These are phyloP conservation scores for Dicrurus megarhynchus DNA, from an alignment of 2,113 vertebrate species.

Conservation along the genomic window DNA sequence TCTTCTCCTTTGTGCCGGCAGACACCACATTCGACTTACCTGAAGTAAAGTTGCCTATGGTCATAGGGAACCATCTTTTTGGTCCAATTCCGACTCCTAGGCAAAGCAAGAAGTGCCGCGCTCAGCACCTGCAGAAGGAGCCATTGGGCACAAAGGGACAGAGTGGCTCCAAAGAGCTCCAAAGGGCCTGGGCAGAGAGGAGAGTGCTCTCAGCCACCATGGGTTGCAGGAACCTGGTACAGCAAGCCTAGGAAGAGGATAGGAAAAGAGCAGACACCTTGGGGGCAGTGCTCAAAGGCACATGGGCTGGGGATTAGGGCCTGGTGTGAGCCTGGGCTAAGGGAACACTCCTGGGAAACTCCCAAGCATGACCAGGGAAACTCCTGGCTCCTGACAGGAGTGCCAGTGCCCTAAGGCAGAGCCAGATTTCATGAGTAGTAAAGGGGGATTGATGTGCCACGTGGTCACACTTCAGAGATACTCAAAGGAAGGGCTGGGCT, in stretches of 20 bases:
- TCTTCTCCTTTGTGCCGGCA: background rate
- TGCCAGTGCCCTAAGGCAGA: background rate
- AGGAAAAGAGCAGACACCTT: background rate
- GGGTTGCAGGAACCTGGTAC: background rate
- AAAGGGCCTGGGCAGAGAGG: background rate
- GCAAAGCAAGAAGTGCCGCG: background rate
- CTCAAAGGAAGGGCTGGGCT: background rate
- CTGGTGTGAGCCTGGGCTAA: background rate
- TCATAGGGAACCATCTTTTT: background rate
- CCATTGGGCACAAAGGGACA: background rate
- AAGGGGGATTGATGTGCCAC: background rate
- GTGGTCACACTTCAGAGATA: background rate
- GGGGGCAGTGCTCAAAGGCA: background rate
- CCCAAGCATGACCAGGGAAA: background rate
- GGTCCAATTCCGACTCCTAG: rapidly evolving
- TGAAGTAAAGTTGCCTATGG: background rate
- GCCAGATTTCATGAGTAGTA: background rate
- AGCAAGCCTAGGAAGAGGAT: background rate
- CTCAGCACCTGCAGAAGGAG: background rate
- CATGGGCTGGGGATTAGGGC: background rate
- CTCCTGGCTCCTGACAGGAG: background rate
- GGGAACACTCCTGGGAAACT: background rate
- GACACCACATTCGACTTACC: background rate
- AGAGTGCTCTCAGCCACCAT: background rate
- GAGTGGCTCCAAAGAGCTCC: background rate